Conservation (phyloP, 2,113 vertebrate genomes). For the Oplegnathus fasciatus region DNA sequence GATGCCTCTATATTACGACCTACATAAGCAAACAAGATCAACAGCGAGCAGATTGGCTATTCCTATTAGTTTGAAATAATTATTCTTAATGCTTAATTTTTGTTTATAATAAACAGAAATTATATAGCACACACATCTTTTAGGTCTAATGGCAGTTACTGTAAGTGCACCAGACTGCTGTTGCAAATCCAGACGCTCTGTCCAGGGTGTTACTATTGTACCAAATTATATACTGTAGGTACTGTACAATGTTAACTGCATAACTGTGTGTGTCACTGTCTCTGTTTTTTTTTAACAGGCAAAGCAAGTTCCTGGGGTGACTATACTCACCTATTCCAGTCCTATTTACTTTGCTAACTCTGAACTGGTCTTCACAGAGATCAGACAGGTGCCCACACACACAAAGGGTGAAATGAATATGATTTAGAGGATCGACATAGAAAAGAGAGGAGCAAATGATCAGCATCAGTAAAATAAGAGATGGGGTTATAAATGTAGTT, state of each 20-base stretch:
- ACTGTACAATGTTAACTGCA: not conserved
- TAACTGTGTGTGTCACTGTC: not conserved
- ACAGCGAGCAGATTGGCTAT: no score
- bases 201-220: not conserved
- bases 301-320: slow-evolving; percentile 87
- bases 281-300: slow-evolving; percentile 77
- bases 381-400: slow-evolving; percentile 78
- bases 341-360: slow-evolving; percentile 91
- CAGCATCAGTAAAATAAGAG: not conserved
- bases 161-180: not conserved
- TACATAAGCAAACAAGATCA: no score
- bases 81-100: no score
- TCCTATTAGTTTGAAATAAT: no score
- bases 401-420: not conserved
- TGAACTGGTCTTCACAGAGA: slow-evolving; percentile 84
- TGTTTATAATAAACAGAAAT: no score
- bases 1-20: no score
- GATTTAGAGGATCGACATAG: not conserved
- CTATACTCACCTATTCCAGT: slow-evolving; percentile 87
- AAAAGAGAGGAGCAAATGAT: not conserved
- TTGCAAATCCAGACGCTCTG: not conserved
- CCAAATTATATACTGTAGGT: not conserved
- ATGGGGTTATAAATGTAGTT: not conserved
- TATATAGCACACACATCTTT: not conserved
- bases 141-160: not conserved